A percentile compares a stretch with the other conserved stretches of the same genome.
Evolutionary conservation across 2,797 vertebrate genomes (phyloP).

Genomic region (Leptoclinus maculatus): DNA sequence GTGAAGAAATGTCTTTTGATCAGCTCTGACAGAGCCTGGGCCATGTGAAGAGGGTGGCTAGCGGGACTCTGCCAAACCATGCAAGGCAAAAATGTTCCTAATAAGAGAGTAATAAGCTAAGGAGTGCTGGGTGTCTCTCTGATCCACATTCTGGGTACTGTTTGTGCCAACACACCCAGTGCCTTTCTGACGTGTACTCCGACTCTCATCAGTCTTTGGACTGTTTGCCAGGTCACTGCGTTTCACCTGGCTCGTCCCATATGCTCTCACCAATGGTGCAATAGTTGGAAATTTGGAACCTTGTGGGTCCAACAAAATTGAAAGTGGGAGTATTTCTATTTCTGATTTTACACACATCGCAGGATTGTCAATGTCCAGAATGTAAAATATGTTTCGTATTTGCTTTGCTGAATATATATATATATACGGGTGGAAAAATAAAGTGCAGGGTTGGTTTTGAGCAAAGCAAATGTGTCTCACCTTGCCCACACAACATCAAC

Average conservation of each 20-base stretch:
- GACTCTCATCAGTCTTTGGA: slow-evolving; percentile 69
- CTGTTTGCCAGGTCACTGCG: slow-evolving; percentile 73
- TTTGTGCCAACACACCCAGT: slow-evolving; percentile 79
- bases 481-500: slow-evolving; percentile 73
- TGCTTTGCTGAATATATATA: slow-evolving; percentile 37
- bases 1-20: slow-evolving; percentile 88
- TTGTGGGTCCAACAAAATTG: slow-evolving; percentile 43
- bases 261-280: slow-evolving; percentile 71
- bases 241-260: slow-evolving; percentile 79
- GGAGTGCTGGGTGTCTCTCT: slow-evolving; percentile 76
- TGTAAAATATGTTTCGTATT: slow-evolving; percentile 36
- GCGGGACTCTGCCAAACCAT: slow-evolving; percentile 81
- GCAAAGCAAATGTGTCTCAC: slow-evolving; percentile 67
- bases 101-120: slow-evolving; percentile 87
- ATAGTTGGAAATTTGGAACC: slow-evolving; percentile 60
- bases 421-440: slow-evolving; percentile 32
- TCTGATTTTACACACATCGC: slow-evolving; percentile 53
- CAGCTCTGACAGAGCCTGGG: slow-evolving; percentile 83
- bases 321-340: slow-evolving; percentile 47
- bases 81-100: slow-evolving; percentile 83
- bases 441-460: slow-evolving; percentile 48
- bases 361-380: slow-evolving; percentile 18
- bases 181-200: slow-evolving; percentile 76
- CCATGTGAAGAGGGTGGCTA: slow-evolving; percentile 82
- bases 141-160: slow-evolving; percentile 73